Evolutionary conservation across 2,888 invertebrate species (phyloP), one percentile per base, ranked within the genome.

Genomic region (Eubasilissa splendida): DNA sequence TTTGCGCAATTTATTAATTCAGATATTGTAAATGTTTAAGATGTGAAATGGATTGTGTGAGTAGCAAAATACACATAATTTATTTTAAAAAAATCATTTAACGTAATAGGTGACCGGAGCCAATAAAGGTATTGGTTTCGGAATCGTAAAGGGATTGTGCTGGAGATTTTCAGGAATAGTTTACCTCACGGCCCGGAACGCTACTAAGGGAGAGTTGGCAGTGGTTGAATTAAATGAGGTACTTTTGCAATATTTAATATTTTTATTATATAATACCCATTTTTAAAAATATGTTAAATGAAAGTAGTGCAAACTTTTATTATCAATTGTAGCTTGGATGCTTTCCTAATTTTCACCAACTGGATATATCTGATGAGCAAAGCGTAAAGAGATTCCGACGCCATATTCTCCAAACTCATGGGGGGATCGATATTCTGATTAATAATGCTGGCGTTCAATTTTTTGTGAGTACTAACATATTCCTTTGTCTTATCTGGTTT

Each of bases 381-480:
- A 94, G 94, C 84, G 89, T 94, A 12, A 85, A 87, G 3, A 87
- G 83, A 12, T 92, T 95, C 83, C 87, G 88, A 10, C 90, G 93
- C 79, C 89, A 91, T 84, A 86, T 96, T 3, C 87, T 91, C 82
- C 85, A 88, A 4, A 91, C 89, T 4, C 89, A 95, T 85, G 93
- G 92, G 14, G 94, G 95, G 0, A 86, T 96, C n/a, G 94, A 96
- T 86, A 88, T 95, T 12, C 88, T 96, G 1, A 90, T 96, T 7
- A 95, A 96, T 86, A 96, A 96, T 87, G 95, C 95, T 9, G 95
- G 91, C 0, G 92, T 89, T 86, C 88, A 90, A 86, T 1, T 76
- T 83, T 3, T 59, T 84, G 2, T 85, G 84, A 42, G 84, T 84
- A 7, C 22, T 22, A 0, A 22, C 22, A 22, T 22, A 22, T 22